Evolutionary conservation across 2,797 vertebrate genomes (phyloP).

Genomic region (Ptychadena robeensis): DNA sequence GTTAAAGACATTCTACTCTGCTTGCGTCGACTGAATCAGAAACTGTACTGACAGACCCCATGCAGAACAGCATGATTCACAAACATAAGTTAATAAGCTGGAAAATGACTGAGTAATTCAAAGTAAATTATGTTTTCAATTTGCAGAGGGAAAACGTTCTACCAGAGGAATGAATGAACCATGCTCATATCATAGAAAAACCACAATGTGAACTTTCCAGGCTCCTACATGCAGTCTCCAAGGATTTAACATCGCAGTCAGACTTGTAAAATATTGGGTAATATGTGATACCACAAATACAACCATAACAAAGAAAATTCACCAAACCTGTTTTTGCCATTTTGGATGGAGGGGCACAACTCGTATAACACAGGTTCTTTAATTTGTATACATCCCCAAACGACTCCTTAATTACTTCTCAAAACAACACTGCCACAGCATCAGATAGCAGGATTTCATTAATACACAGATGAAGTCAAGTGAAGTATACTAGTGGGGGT

Average conservation of each 20-base stretch:
- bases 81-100: conserved; percentile 54
- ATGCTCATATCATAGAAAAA: conserved; percentile 9
- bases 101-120: conserved; percentile 36
- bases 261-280: background rate
- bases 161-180: conserved; percentile 47
- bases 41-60: conserved; percentile 33
- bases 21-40: background rate
- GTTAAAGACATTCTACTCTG: background rate
- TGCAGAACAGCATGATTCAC: conserved; percentile 30
- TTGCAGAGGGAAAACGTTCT: background rate
- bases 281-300: background rate
- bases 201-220: background rate
- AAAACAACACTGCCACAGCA: no score
- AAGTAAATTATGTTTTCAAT: conserved; percentile 20
- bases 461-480: background rate
- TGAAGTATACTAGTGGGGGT: background rate
- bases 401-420: no score
- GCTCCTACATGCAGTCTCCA: background rate
- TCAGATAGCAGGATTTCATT: background rate
- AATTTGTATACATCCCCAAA: no score
- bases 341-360: background rate
- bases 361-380: no score
- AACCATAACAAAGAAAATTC: background rate
- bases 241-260: background rate
- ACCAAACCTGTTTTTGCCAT: background rate